Conservation (phyloP, 2,888 invertebrate genomes). For the Monopis laevigella region DNA sequence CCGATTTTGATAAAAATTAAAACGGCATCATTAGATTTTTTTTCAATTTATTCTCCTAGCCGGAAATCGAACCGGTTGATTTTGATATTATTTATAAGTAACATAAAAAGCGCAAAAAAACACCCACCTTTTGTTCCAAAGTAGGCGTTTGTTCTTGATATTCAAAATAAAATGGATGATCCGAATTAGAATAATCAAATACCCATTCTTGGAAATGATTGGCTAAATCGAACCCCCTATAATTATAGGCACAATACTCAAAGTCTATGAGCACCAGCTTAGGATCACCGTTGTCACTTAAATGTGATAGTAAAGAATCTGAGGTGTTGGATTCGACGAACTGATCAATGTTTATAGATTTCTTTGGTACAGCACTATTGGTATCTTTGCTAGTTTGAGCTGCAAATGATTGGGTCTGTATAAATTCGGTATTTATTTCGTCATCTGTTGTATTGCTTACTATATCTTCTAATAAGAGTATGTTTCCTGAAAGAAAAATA, state of each 20-base stretch:
- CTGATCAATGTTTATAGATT: constrained; percentile 16
- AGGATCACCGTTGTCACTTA: constrained; percentile 60
- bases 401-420: constrained; percentile 24
- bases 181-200: constrained; percentile 84
- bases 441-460: constrained; percentile 25
- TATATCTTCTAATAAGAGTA: constrained; percentile 55
- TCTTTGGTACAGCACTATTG: constrained; percentile 17
- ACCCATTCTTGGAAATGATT: constrained; percentile 96
- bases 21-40: no score
- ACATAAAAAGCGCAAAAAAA: constrained; percentile 1
- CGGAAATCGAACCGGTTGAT: no score
- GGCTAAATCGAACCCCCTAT: constrained; percentile 91
- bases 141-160: constrained; percentile 76
- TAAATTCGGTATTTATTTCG: constrained; percentile 26
- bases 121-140: constrained; percentile 77
- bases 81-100: neutral
- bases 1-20: no score
- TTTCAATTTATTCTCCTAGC: no score
- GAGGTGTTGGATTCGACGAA: constrained; percentile 42
- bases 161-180: constrained; percentile 81
- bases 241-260: constrained; percentile 96
- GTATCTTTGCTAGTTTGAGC: constrained; percentile 23
- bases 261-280: constrained; percentile 87
- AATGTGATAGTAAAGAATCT: constrained; percentile 38
- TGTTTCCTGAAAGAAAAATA: constrained; percentile 51